phyloP scores from a whole-genome alignment of 2,888 invertebrate genomes.

The Latheticus oryzae region DNA sequence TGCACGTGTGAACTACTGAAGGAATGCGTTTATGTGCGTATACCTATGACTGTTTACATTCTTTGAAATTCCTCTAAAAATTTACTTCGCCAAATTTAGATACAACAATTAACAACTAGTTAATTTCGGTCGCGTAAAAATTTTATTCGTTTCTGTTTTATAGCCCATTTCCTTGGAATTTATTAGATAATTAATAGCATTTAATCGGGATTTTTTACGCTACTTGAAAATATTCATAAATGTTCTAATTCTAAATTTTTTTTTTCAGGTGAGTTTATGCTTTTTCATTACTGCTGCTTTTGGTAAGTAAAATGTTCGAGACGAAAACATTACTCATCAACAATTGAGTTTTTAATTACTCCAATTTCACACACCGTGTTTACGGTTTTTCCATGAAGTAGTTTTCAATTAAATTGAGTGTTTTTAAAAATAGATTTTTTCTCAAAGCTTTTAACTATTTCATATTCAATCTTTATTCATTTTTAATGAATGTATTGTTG shows the following conservation, averaged over 20 bases:
- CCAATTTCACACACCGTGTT: slow-evolving; percentile 3
- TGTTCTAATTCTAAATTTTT: not conserved
- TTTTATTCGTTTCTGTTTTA: slow-evolving; percentile 2
- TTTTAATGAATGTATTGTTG: slow-evolving; percentile 26
- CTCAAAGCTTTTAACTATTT: too few relatives aligned
- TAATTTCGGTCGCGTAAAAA: slow-evolving; percentile 14
- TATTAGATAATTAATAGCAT: slow-evolving; percentile 21
- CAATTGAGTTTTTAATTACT: slow-evolving; percentile 15
- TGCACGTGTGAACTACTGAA: slow-evolving; percentile 22
- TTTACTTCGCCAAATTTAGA: too few relatives aligned
- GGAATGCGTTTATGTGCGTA: slow-evolving; percentile 10
- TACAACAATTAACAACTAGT: too few relatives aligned
- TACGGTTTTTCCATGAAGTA: not conserved
- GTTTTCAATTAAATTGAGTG: slow-evolving; percentile 4
- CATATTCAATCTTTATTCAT: too few relatives aligned
- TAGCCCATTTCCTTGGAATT: slow-evolving; percentile 10
- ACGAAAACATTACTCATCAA: slow-evolving; percentile 13
- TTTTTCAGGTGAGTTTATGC: slow-evolving; percentile 2
- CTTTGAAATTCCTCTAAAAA: not conserved
- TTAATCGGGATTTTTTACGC: not conserved
- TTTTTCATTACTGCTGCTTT: not conserved
- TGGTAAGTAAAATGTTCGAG: too few relatives aligned
- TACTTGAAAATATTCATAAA: not conserved
- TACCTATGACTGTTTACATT: slow-evolving; percentile 5
- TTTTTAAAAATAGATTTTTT: slow-evolving; percentile 4